Evolutionary conservation across 2,113 vertebrate genomes (phyloP).

Genomic region (Clarias batrachus): DNA sequence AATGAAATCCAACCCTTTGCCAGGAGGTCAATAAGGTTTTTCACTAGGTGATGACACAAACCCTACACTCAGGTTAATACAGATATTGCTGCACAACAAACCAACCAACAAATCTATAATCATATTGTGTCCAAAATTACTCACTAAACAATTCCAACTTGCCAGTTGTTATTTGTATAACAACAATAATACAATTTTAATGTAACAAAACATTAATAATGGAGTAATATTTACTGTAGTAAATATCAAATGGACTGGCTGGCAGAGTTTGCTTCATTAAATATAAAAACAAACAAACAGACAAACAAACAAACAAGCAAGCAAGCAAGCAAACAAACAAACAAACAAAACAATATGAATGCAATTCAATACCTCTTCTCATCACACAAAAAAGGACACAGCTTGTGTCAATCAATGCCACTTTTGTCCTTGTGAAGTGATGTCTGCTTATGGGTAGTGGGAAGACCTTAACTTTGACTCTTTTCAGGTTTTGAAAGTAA

Average conservation of each 20-base stretch:
- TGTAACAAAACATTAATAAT: neutral
- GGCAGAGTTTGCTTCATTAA: neutral
- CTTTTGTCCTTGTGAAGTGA: neutral
- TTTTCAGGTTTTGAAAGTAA: neutral
- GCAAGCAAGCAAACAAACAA: neutral
- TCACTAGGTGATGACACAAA: neutral
- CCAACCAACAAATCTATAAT: too few species aligned
- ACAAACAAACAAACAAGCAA: neutral
- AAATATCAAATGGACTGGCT: neutral
- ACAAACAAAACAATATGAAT: neutral
- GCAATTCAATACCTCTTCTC: neutral
- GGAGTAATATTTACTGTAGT: neutral
- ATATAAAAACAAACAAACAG: neutral
- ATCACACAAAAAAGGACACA: neutral
- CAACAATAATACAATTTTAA: neutral
- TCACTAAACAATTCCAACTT: neutral
- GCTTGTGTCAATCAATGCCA: neutral
- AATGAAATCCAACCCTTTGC: neutral
- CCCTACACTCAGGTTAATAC: neutral
- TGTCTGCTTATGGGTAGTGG: neutral
- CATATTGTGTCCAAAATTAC: neutral
- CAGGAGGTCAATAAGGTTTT: neutral
- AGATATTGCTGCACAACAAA: neutral
- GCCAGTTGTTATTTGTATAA: conserved; percentile 2
- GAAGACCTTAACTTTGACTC: neutral